Conservation (phyloP, 2,888 invertebrate species). For the Eristalis arbustorum region DNA sequence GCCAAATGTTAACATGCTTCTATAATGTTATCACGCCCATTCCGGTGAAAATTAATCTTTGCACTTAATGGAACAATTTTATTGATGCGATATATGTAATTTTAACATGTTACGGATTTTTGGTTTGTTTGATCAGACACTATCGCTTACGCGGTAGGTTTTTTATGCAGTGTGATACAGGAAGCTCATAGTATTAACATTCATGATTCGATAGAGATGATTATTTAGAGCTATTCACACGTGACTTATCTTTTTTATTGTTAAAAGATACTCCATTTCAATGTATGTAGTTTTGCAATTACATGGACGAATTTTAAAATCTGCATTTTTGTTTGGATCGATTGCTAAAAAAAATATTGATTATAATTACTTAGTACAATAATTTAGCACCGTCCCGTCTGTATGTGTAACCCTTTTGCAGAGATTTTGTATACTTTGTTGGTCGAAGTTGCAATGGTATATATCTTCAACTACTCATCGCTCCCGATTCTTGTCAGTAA, state of each 20-base stretch:
- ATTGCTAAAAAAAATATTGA: too few species aligned
- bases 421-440: too few species aligned
- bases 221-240: not conserved
- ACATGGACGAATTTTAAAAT: too few species aligned
- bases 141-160: not conserved
- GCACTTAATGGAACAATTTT: conserved; percentile 44
- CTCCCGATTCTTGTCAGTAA: too few species aligned
- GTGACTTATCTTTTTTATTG: not conserved
- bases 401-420: too few species aligned
- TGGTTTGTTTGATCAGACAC: conserved; percentile 13
- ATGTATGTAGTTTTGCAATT: too few species aligned
- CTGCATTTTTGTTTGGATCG: too few species aligned
- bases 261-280: too few species aligned
- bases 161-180: not conserved
- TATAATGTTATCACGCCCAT: conserved; percentile 49
- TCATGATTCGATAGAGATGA: not conserved
- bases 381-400: too few species aligned
- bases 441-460: too few species aligned
- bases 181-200: not conserved
- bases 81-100: conserved; percentile 43
- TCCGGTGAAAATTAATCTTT: conserved; percentile 28
- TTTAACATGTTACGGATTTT: conserved; percentile 12
- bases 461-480: too few species aligned
- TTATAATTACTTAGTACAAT: too few species aligned
- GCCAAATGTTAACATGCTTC: conserved; percentile 50